These are phyloP conservation scores for Phaetusa simplex DNA, from an alignment of 2,113 vertebrate species.

Conservation along the genomic window DNA sequence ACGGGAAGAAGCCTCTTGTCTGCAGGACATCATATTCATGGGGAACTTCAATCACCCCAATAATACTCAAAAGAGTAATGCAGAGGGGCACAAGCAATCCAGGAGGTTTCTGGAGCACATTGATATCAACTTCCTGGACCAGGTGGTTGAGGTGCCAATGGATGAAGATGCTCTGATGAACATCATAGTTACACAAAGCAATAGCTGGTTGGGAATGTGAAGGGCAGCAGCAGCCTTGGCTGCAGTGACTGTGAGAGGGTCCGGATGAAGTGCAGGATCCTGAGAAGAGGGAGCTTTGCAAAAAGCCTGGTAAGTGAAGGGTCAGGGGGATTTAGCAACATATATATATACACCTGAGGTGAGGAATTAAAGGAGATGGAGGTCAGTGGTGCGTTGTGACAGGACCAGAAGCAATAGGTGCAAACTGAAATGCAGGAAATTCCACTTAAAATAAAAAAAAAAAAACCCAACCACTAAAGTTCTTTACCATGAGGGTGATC, in stretches of 20 bases:
- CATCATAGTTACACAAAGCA: not conserved
- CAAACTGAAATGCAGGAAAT: not conserved
- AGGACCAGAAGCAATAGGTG: not conserved
- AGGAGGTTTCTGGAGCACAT: not conserved
- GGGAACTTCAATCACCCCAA: not conserved
- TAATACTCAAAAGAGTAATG: not conserved
- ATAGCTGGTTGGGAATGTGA: not conserved
- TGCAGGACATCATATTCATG: not conserved
- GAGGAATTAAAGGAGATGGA: not conserved
- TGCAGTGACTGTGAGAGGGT: not conserved
- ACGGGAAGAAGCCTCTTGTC: not conserved
- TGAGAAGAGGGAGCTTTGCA: not conserved
- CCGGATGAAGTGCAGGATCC: not conserved
- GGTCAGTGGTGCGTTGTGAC: not conserved
- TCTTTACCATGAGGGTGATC: not conserved
- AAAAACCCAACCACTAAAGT: not conserved
- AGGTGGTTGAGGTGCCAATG: rapidly evolving
- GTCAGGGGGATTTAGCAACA: not conserved
- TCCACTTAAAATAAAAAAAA: not conserved
- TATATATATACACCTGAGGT: not conserved
- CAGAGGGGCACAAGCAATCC: not conserved
- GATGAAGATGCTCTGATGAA: not conserved
- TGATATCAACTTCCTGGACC: not conserved
- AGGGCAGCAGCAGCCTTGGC: not conserved
- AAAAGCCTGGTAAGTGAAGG: not conserved